Evolutionary conservation across 1,140 invertebrate genomes (phyloP).

Genomic region (Solenopsis fugax): DNA sequence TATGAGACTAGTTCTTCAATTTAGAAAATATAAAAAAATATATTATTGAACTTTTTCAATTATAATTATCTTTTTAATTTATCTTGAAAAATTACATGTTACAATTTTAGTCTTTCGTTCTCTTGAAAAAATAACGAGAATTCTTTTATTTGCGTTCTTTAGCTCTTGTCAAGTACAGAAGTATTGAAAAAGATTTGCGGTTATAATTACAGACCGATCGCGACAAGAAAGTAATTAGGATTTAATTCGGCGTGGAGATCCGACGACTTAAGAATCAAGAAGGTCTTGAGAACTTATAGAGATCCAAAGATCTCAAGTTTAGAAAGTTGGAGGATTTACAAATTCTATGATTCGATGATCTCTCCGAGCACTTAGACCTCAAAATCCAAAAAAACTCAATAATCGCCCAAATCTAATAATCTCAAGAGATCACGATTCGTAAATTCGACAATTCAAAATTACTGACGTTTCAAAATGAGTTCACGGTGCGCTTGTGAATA

Average conservation of each 20-base stretch:
- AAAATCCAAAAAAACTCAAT: background rate
- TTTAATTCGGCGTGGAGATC: background rate
- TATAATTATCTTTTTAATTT: background rate
- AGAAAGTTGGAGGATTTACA: slow-evolving; percentile 26
- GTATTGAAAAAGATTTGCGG: background rate
- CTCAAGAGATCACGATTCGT: background rate
- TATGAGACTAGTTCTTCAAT: background rate
- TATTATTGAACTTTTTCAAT: background rate
- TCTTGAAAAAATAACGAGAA: background rate
- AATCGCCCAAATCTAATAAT: slow-evolving; percentile 18
- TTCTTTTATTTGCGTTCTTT: background rate
- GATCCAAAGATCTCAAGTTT: background rate
- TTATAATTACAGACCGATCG: background rate
- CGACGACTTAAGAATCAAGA: background rate
- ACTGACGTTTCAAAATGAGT: background rate
- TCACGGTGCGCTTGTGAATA: background rate
- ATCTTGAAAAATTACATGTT: background rate
- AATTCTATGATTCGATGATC: slow-evolving; percentile 8
- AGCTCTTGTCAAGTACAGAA: background rate
- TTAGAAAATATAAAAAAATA: background rate
- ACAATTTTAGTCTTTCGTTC: background rate
- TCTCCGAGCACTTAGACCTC: background rate
- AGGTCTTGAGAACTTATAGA: background rate
- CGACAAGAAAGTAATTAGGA: background rate
- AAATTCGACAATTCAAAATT: slow-evolving; percentile 20